Percentiles rank a stretch among this genome's conserved stretches.
Evolutionary conservation across 35 echinoderm and acorn worm genomes (phyloP).

Genomic region (Nesometra sesokonis): DNA sequence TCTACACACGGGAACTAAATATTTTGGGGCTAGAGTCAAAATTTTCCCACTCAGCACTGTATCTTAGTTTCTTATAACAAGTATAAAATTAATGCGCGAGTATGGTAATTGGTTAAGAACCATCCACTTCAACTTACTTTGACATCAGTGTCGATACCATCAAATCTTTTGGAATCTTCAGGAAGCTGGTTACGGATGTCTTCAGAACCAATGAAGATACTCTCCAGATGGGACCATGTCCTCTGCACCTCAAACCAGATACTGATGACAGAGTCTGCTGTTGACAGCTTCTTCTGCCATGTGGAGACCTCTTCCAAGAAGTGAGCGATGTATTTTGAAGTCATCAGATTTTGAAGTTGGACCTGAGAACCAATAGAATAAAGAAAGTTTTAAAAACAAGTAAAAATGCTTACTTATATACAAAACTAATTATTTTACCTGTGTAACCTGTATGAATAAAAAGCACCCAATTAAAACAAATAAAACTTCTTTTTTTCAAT

Average conservation of each 20-base stretch:
- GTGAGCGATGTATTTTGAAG: slow-evolving; percentile 98
- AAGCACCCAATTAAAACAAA: too few relatives aligned
- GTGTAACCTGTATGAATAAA: too few relatives aligned
- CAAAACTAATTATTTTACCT: too few relatives aligned
- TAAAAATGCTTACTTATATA: too few relatives aligned
- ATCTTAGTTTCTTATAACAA: too few relatives aligned
- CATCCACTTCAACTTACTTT: slow-evolving; percentile 74
- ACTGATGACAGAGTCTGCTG: slow-evolving; percentile 86
- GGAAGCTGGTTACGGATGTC: slow-evolving; percentile 95
- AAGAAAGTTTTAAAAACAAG: too few relatives aligned
- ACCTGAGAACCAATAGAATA: slow-evolving; percentile 29
- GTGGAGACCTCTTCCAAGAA: slow-evolving; percentile 96
- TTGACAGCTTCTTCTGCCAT: slow-evolving; percentile 99
- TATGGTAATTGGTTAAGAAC: too few relatives aligned
- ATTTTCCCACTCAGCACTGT: too few relatives aligned
- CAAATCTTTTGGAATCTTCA: slow-evolving; percentile 95
- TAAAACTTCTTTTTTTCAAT: too few relatives aligned
- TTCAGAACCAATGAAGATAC: slow-evolving; percentile 99
- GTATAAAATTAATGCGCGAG: too few relatives aligned
- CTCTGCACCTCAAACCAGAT: slow-evolving; percentile 99
- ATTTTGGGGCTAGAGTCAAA: too few relatives aligned
- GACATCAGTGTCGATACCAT: slow-evolving; percentile 82
- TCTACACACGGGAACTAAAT: too few relatives aligned
- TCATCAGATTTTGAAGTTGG: slow-evolving; percentile 99
- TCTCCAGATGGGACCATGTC: slow-evolving; percentile 98